Evolutionary conservation across 2,113 vertebrate species (phyloP), one percentile per base, ranked within the genome.

Genomic region (Seriola dumerili): DNA sequence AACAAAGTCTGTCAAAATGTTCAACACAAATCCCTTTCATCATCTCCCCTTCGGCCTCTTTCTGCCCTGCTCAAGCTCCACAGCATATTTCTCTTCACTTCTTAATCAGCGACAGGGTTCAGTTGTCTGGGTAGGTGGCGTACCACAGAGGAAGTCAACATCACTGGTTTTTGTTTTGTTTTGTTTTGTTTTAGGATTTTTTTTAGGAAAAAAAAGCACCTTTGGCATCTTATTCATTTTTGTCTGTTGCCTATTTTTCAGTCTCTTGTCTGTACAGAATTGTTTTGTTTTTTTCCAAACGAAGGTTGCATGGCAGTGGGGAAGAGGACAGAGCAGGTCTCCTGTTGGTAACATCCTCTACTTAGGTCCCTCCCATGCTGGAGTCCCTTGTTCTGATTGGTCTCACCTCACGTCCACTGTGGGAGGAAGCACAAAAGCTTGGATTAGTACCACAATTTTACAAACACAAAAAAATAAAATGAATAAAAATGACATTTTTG

Each of bases 381-480:
- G 94, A 95, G 93, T 96, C 95, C 92, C 85, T 94, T 94, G 85
- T 44, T 84, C 78, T 93, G 95, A 92, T 94, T 91, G 93, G 95
- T 96, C 95, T 99, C 98, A 99, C 98, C 98, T 99, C 95, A 99
- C 97, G 91, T 99, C 98, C 96, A 97, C 94, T 93, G 94, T 80
- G 44, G 74, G 90, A 83, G 85, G 87, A 86, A 93, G 90, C 64
- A 82, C 61, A 64, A 84, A 29, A 46, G 12, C 32, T 62, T 8
- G 34, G 23, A 57, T 90, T 72, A 87, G 52, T 48, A 29, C 80
- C 34, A 58, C 1, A 23, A 7, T 67, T 59, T 66, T 13, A n/a
- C 40, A 36, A 66, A 36, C 21, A 54, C 38, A 48, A 72, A 8
- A 42, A 61, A 46, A 25, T 55, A 36, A 38, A 54, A 50, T 4